phyloP scores from a whole-genome alignment of 2,888 invertebrate species.

The Trachelus tabidus region DNA sequence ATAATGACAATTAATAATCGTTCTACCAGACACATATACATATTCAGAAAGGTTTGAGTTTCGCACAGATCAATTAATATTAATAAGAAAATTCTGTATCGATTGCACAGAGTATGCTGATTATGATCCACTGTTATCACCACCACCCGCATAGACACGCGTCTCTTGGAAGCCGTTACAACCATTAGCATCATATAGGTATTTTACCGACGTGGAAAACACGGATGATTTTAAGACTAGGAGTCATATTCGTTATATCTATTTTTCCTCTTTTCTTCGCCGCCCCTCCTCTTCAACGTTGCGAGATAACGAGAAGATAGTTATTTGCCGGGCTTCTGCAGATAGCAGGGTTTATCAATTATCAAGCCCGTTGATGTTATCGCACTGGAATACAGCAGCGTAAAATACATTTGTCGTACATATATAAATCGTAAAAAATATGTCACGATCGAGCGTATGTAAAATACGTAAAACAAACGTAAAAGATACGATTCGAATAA shows the following conservation, averaged over 20 bases:
- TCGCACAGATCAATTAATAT: not conserved
- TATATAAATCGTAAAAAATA: not conserved
- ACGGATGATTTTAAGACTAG: not conserved
- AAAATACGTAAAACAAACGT: not conserved
- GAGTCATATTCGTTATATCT: not conserved
- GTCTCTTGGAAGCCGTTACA: not conserved
- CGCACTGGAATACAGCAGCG: not conserved
- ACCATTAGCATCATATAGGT: not conserved
- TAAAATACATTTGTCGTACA: not conserved
- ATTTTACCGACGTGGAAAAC: not conserved
- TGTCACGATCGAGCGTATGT: not conserved
- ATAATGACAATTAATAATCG: too few relatives aligned
- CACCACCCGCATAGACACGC: not conserved
- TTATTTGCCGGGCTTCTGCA: not conserved
- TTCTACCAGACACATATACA: too few relatives aligned
- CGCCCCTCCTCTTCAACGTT: not conserved
- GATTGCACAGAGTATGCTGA: not conserved
- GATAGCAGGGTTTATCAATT: constrained; percentile 6
- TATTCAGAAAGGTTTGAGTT: not conserved
- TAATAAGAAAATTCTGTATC: not conserved
- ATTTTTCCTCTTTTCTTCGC: not conserved
- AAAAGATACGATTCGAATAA: not conserved
- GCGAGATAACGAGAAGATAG: not conserved
- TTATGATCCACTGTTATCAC: not conserved
- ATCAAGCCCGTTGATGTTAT: constrained; percentile 3